Base-by-base conservation (phyloP, 1,140 invertebrate species). In the Hyles vespertilio region DNA sequence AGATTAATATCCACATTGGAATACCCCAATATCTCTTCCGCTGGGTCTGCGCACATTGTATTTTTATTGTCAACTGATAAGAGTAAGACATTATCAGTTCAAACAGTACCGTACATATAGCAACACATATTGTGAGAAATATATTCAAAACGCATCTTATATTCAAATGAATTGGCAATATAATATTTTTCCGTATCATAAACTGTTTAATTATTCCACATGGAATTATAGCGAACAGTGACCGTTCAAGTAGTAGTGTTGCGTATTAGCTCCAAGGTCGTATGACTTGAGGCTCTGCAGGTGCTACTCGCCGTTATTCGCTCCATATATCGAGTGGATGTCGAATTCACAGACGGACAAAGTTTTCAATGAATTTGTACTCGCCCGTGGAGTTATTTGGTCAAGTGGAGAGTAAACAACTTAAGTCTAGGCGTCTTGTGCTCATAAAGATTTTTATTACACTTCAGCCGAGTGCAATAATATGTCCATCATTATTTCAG, bases 241-340 rank as follows among this genome's bases (percentile, higher is more conserved):
- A 78, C 71, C 70, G 69, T 64, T 75, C 59, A 65, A 76, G 73
- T 74, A 69, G 70, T 69, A 69, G 68, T 74, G 69, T 79, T 73
- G 65, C 61, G 68, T 69, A 67, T 62, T 58, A 65, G 59, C 60
- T 12, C 49, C 77, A 82, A 82, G 79, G 79, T 77, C 79, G 69
- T 59, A 51, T 61, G 48, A 58, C 64, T 69, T 77, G 72, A 74
- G 77, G 70, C 70, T 73, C 73, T 71, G 74, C 74, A 78, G 71
- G 71, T 70, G 70, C 59, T 57, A 56, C 52, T 48, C 57, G 57
- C 44, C 60, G 65, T 58, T 68, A 63, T 45, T 46, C 67, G 58
- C 55, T 68, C 64, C 58, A 69, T 63, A 67, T 65, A 57, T 65
- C 54, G 61, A 63, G 51, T 61, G 68, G 62, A 51, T 64, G 50